A percentile compares a stretch with the other conserved stretches of the same genome.
These are phyloP conservation scores for Pleuronectes platessa DNA, from an alignment of 2,113 vertebrate genomes.

Conservation along the genomic window DNA sequence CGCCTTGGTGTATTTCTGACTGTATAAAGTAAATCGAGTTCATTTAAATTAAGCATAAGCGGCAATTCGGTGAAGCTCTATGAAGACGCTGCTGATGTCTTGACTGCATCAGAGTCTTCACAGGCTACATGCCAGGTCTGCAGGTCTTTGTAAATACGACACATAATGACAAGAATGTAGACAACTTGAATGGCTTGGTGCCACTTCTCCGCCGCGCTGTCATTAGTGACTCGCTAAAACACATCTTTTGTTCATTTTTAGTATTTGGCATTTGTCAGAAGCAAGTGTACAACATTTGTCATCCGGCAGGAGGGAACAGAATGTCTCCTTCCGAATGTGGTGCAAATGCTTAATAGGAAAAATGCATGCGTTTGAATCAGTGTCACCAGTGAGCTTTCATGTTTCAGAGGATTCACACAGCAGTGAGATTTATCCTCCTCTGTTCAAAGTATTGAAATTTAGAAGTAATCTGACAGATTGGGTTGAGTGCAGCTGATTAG, in stretches of 20 bases:
- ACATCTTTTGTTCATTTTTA: slow-evolving; percentile 9
- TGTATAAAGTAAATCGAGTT: background rate
- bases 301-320: background rate
- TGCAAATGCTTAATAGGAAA: too few species aligned
- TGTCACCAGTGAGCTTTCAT: background rate
- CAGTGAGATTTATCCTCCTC: background rate
- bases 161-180: slow-evolving; percentile 66
- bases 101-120: background rate
- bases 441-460: background rate
- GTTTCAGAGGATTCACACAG: background rate
- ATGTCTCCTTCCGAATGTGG: background rate
- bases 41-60: background rate
- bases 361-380: background rate
- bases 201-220: slow-evolving; percentile 36
- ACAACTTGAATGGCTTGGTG: slow-evolving; percentile 54
- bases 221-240: slow-evolving; percentile 40
- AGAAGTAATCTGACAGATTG: background rate
- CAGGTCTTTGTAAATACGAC: slow-evolving; percentile 49
- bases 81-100: slow-evolving; percentile 17
- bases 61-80: background rate
- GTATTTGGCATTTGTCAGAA: background rate
- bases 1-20: background rate
- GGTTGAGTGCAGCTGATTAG: background rate
- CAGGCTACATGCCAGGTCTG: slow-evolving; percentile 8
- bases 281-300: slow-evolving; percentile 1